Base-by-base conservation (phyloP, 2,113 vertebrate genomes). In the Arizona elegans region DNA sequence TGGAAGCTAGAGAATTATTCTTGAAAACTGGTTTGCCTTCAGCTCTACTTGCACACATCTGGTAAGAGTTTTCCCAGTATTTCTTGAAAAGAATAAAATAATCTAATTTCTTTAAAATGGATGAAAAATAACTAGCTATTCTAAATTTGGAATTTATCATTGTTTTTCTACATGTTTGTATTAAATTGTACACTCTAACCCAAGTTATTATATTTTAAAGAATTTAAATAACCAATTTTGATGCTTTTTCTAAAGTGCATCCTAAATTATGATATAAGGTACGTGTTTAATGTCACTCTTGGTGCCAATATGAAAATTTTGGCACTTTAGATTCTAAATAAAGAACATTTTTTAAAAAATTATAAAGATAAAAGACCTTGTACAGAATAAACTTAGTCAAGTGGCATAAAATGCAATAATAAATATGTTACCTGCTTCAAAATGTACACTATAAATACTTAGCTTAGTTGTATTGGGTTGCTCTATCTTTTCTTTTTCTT, bases 1-100 rank as follows among this genome's bases (percentile, higher is more conserved):
- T 98, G 70, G 99, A 99, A 97, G 99, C 99, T 93, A 98, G 97
- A 97, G 99, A 99, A 93, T 98, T 99, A 8, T 99, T 99, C 96
- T 96, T 99, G 88, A 99, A 99, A 96, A 99, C 99, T 0, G 99
- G 99, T 65, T 97, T 99, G 90, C 98, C 99, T 89, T 99, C 99
- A 94, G 95, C 97, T 90, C 98, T 99, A 26, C 98, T 99, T 9
- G 99, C 99, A 81, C 99, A 98, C 91, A 99, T 99, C 97, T 99
- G 99, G 99, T 99, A 97, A 98, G 98, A 92, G 88, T 88, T 93
- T 95, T 54, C 53, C 93, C 89, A n/a, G 90, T 52, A 94, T 89
- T 87, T 94, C 75, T 86, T 52, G 52, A 15, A 93, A 89, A 24
- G 0, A 29, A 55, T 87, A 23, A 62, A 26, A 11, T 62, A 62